Conservation (phyloP, 1,140 invertebrate species). For the Theocolax elegans region DNA sequence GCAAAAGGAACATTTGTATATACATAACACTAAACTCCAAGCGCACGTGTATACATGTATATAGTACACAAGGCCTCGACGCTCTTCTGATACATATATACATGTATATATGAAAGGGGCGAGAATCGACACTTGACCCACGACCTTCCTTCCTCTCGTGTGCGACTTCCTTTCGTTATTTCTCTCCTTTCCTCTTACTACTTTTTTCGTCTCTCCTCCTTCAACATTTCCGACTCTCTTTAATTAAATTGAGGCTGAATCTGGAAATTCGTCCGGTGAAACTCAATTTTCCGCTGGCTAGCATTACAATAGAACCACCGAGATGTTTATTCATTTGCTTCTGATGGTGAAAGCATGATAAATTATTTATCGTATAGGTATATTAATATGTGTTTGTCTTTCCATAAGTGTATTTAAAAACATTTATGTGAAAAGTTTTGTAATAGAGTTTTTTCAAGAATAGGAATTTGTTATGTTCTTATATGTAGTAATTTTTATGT, state of each 20-base stretch:
- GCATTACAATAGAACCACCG: constrained; percentile 1
- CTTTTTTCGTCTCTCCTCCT: neutral
- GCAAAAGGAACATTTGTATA: too few relatives aligned
- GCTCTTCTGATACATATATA: too few relatives aligned
- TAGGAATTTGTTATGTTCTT: too few relatives aligned
- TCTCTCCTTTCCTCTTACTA: neutral
- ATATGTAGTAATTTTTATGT: too few relatives aligned
- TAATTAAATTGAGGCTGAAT: constrained; percentile 23
- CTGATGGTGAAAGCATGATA: neutral
- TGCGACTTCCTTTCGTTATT: constrained; percentile 16
- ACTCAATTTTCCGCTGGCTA: neutral
- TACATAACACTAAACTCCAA: too few relatives aligned
- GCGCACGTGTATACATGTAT: too few relatives aligned
- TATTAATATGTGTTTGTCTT: neutral
- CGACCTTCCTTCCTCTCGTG: neutral
- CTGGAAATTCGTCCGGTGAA: constrained; percentile 8
- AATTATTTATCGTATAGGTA: neutral
- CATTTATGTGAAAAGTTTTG: too few relatives aligned
- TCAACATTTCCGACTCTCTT: neutral
- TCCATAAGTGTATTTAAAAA: neutral
- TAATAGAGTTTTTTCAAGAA: too few relatives aligned
- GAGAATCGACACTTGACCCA: constrained; percentile 2
- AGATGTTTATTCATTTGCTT: constrained; percentile 13
- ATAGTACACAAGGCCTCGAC: too few relatives aligned
- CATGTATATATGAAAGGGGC: too few relatives aligned